phyloP scores from a whole-genome alignment of 2,797 vertebrate genomes.

The Tokudaia tokunoshimensis region DNA sequence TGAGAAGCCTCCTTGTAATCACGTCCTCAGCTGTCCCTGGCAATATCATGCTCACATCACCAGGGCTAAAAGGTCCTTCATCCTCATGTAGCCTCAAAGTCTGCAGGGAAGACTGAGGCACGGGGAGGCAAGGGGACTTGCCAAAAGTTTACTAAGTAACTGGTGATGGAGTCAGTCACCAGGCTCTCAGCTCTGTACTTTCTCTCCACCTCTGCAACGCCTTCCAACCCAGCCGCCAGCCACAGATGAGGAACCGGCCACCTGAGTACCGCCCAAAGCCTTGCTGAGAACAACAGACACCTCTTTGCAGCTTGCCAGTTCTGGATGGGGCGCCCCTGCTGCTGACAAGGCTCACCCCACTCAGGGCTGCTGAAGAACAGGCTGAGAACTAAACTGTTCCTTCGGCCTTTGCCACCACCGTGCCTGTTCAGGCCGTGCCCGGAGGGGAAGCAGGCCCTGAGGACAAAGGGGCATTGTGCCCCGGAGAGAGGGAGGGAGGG shows the following conservation, averaged over 20 bases:
- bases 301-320: neutral
- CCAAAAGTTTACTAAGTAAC: neutral
- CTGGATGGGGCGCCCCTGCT: neutral
- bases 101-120: neutral
- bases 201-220: neutral
- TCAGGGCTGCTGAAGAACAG: neutral
- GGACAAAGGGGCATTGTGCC: conserved; percentile 68
- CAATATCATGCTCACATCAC: rapidly evolving
- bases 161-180: neutral
- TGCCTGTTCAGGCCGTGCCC: conserved; percentile 11
- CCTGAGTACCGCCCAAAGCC: neutral
- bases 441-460: neutral
- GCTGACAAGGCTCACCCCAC: neutral
- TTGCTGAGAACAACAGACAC: neutral
- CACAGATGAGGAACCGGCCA: neutral
- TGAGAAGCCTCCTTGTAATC: neutral
- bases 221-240: neutral
- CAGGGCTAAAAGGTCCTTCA: neutral
- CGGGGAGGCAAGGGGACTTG: neutral
- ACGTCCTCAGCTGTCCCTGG: neutral
- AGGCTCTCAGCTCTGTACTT: neutral
- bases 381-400: neutral
- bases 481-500: neutral
- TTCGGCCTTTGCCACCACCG: neutral
- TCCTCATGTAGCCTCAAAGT: neutral